Conservation (phyloP, 2,888 invertebrate genomes). For the Eupithecia inturbata region DNA sequence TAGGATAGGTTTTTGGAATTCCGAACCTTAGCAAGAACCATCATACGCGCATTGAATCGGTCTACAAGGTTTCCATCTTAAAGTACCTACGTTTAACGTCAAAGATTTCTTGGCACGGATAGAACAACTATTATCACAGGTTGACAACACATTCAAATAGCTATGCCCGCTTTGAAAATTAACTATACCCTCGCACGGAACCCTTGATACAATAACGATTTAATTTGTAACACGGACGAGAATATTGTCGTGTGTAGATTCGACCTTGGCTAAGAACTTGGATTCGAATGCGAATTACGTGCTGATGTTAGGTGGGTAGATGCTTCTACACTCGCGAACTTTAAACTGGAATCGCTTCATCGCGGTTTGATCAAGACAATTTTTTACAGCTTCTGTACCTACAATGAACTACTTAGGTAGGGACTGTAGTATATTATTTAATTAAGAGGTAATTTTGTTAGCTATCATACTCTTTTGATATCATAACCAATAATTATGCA, state of each 20-base stretch:
- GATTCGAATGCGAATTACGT: not conserved
- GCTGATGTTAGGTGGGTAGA: not conserved
- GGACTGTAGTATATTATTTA: too few relatives aligned
- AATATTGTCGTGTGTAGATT: not conserved
- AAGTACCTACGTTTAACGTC: not conserved
- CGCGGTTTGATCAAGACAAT: too few relatives aligned
- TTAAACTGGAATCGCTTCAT: too few relatives aligned
- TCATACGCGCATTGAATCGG: not conserved
- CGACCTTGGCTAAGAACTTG: not conserved
- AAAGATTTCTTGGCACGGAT: not conserved
- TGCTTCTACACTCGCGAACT: too few relatives aligned
- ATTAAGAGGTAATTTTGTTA: too few relatives aligned
- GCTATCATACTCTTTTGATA: too few relatives aligned
- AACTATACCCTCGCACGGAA: not conserved
- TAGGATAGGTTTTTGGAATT: slow-evolving; percentile 3
- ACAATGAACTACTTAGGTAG: too few relatives aligned
- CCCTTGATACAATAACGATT: not conserved
- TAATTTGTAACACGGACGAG: not conserved
- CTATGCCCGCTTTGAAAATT: not conserved
- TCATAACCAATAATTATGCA: too few relatives aligned
- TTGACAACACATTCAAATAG: not conserved
- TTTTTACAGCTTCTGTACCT: too few relatives aligned
- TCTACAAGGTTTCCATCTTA: not conserved
- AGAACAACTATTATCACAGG: not conserved
- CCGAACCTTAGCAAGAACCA: not conserved